Evolutionary conservation across 92 coral and sea anemone species (phyloP), one percentile per base, ranked within the genome.

Genomic region (Phenganax marumi): DNA sequence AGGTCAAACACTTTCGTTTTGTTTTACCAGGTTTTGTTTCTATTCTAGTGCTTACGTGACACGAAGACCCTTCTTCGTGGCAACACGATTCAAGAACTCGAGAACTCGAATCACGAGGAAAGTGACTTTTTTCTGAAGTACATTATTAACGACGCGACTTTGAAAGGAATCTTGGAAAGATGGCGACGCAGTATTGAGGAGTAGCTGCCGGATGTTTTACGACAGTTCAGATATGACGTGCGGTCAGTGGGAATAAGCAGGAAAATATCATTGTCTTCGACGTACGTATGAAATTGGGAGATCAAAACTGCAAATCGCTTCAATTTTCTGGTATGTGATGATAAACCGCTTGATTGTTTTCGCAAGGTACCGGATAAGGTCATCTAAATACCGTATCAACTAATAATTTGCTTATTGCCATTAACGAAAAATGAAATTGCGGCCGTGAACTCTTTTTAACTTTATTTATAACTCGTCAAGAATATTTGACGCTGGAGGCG

Each of bases 1-100:
- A 16, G 0, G 23, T 12, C 21, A 17, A n/a, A 17, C 52, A 23
- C 12, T 76, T 12, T 11, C 23, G 12, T 23, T 14, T 68, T n/a
- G 8, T 10, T n/a, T 39, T 19, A 50, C 12, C 10, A 43, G 2
- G 8, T 56, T 68, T 12, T 76, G 52, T 22, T 43, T 53, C 50
- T 52, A 16, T 85, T 85, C 43, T 62, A 93, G 97, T 91, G 93
- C 61, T 75, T 93, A 8, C 97, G 90, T 57, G 97, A 92, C 84
- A 92, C 97, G 0, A 93, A 93, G 84, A 79, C 82, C 19, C 87
- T 93, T 49, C 81, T 93, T 16, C 86, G 81, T 33, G 90, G 88
- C 71, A 77, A 82, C 13, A 84, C 72, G 70, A 87, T 90, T 84
- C 92, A 90, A 81, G 70, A 85, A 25, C 88, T 93, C 26, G 83